These are phyloP conservation scores for Tragelaphus strepsiceros DNA, from an alignment of 2,113 vertebrate genomes.

Conservation along the genomic window DNA sequence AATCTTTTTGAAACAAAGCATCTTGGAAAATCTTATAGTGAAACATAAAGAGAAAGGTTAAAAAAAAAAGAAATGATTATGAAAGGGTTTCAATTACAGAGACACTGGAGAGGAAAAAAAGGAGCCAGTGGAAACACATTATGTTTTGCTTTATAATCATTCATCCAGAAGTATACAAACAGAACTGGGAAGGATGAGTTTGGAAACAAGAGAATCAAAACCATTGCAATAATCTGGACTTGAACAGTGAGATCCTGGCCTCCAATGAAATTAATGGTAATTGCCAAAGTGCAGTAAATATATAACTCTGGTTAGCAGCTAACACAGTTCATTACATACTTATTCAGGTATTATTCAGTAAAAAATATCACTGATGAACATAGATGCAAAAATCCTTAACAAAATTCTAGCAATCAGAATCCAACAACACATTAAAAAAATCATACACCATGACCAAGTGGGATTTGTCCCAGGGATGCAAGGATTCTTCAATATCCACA, in stretches of 20 bases:
- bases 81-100: neutral
- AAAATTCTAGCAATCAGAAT: too few species aligned
- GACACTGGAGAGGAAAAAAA: neutral
- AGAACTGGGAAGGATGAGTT: neutral
- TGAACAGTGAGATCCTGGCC: neutral
- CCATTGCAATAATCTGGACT: neutral
- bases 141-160: neutral
- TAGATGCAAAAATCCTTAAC: too few species aligned
- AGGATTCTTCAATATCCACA: too few species aligned
- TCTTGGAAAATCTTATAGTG: neutral
- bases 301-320: neutral
- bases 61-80: neutral
- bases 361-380: neutral
- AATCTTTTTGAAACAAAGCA: neutral
- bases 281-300: neutral
- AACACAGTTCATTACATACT: neutral
- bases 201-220: neutral
- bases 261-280: neutral
- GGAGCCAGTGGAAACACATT: neutral
- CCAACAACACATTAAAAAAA: too few species aligned
- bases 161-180: neutral
- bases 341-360: neutral
- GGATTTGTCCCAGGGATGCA: too few species aligned
- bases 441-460: too few species aligned
- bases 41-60: neutral